Base-by-base conservation (phyloP, 2,113 vertebrate genomes). In the Trogon surrucura region DNA sequence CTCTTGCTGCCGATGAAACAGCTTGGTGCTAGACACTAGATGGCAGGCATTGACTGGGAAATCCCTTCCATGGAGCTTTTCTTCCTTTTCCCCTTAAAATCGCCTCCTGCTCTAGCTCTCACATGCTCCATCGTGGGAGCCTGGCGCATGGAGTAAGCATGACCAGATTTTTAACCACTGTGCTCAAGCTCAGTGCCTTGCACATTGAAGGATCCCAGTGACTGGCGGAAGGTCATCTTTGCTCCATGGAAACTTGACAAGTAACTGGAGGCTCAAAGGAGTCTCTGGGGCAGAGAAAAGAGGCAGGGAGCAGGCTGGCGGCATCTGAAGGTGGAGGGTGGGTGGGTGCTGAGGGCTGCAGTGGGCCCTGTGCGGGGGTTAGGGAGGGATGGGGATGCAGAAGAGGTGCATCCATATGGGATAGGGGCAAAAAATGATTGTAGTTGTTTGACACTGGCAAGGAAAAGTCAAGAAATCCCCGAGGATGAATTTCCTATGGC, bases 41-140 rank as follows among this genome's bases (percentile, higher is more conserved):
- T 97, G 97, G 97, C 97, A 97, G 96, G 67, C 71, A 89, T 61
- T 32, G 95, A 93, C 91, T 85, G 91, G 78, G 62, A 93, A 96
- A 95, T 94, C 54, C 53, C 50, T 14, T 19, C 54, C 4, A 2
- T 74, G 57, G 60, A 36, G 30, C 27, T 84, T 77, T 26, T 26
- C 69, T 90, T 93, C 64, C 71, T 23, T 80, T 92, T 91, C 34
- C 57, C 53, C 53, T 73, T 57, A 87, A 86, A 83, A 89, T 27
- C 62, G 9, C 48, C 80, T 92, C 66, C 66, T 79, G 57, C 70
- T 84, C 19, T 26, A 44, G 56, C 71, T 77, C 53, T 85, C 0
- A 0, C 17, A 3, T 0, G 6, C 30, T 84, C 16, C 83, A 58
- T 67, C 0, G 3, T 53, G 25, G 80, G 56, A 93, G 64, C 75